Conservation (phyloP, 2,888 invertebrate species). For the Phragmatobia fuliginosa region DNA sequence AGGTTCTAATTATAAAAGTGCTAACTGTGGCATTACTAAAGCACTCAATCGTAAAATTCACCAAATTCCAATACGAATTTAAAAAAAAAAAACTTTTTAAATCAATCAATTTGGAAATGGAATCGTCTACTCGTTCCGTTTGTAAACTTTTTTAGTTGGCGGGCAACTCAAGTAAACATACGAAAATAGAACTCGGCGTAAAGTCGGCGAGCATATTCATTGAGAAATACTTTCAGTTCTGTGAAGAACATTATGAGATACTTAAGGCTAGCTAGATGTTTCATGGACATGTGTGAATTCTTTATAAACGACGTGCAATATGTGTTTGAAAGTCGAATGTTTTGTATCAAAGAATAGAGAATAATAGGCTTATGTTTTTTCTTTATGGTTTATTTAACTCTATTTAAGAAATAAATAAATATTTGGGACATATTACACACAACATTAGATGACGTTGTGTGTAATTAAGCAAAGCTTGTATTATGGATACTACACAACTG, state of each 20-base stretch:
- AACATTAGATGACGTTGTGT: too few species aligned
- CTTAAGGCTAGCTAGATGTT: constrained; percentile 11
- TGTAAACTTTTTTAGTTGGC: constrained; percentile 53
- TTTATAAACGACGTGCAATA: background rate
- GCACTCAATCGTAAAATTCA: constrained; percentile 3
- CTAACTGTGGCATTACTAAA: background rate
- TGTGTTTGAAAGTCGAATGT: background rate
- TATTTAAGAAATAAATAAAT: too few species aligned
- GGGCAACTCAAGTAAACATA: constrained; percentile 45
- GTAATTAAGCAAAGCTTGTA: too few species aligned
- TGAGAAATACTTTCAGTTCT: constrained; percentile 39
- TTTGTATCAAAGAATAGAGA: background rate
- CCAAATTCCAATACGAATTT: constrained; percentile 13
- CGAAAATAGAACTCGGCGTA: constrained; percentile 40
- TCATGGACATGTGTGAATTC: background rate
- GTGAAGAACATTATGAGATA: constrained; percentile 21
- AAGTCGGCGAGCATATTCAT: constrained; percentile 33
- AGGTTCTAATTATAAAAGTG: background rate
- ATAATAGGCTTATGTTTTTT: background rate
- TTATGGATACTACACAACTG: too few species aligned
- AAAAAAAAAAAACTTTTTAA: constrained; percentile 32
- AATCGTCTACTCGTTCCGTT: constrained; percentile 31
- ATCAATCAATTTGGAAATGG: constrained; percentile 38
- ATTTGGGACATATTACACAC: too few species aligned
- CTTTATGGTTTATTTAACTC: background rate